phyloP scores from a whole-genome alignment of 2,113 vertebrate species.

The Passer montanus region DNA sequence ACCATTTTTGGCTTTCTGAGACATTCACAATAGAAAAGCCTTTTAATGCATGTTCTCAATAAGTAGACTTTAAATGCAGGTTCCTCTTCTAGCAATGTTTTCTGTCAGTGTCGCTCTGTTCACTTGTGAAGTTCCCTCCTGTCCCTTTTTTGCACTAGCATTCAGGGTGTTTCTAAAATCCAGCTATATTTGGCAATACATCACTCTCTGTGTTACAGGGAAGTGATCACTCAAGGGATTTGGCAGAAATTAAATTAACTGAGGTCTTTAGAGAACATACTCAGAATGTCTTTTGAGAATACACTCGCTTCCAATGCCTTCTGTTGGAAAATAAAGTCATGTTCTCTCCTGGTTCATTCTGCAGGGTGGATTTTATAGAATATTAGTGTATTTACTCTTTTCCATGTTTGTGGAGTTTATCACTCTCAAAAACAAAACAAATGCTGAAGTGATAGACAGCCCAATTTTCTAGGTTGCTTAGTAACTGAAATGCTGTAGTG shows the following conservation, averaged over 20 bases:
- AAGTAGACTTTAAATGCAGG: neutral
- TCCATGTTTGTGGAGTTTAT: neutral
- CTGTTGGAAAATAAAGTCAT: neutral
- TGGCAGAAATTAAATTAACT: slow-evolving; percentile 56
- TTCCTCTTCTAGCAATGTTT: neutral
- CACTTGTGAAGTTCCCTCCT: neutral
- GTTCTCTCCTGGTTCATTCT: neutral
- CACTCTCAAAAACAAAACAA: slow-evolving; percentile 43
- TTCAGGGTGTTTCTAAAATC: slow-evolving; percentile 26
- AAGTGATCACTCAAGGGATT: slow-evolving; percentile 41
- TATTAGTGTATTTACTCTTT: neutral
- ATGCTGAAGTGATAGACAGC: slow-evolving; percentile 26
- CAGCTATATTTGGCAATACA: slow-evolving; percentile 35
- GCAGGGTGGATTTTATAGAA: neutral
- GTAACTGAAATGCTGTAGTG: slow-evolving; percentile 5
- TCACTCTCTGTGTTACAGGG: neutral
- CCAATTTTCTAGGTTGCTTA: slow-evolving; percentile 50
- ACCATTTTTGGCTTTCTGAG: neutral
- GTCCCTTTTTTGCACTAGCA: neutral
- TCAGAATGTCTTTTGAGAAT: slow-evolving; percentile 30
- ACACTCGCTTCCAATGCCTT: neutral
- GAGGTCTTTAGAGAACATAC: slow-evolving; percentile 41
- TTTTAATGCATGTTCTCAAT: neutral
- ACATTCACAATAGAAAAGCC: neutral
- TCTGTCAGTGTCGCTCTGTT: neutral